phyloP scores from a whole-genome alignment of 2,113 vertebrate genomes.

The Okapia johnstoni region DNA sequence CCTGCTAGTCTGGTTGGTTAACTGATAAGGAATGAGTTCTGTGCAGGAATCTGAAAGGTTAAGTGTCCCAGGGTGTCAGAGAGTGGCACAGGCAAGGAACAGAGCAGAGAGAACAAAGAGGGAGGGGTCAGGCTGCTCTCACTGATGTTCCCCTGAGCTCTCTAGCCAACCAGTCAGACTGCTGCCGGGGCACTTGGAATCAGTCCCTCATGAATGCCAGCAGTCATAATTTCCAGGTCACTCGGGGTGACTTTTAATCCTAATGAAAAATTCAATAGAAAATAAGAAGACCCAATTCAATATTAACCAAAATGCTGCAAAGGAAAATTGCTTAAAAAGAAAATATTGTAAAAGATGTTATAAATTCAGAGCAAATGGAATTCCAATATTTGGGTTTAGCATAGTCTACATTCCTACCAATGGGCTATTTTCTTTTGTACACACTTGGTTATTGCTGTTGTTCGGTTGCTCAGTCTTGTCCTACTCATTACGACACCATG shows the following conservation, averaged over 20 bases:
- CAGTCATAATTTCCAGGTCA: background rate
- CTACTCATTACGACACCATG: background rate
- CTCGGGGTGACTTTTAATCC: background rate
- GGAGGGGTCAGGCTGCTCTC: background rate
- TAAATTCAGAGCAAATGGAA: background rate
- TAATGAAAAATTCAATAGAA: background rate
- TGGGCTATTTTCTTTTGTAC: background rate
- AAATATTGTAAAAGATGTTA: background rate
- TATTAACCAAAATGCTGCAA: background rate
- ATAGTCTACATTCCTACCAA: background rate
- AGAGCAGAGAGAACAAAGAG: background rate
- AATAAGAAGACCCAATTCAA: background rate
- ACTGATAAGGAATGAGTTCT: background rate
- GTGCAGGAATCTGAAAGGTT: background rate
- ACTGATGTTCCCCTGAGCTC: accelerated
- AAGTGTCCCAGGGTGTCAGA: background rate
- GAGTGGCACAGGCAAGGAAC: background rate
- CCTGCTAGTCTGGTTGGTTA: background rate
- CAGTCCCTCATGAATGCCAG: background rate
- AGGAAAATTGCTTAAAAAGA: background rate
- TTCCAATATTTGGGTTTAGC: background rate
- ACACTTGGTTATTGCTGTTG: background rate
- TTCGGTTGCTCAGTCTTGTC: background rate
- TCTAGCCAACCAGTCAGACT: background rate
- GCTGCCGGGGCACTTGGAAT: background rate